phyloP scores from a whole-genome alignment of 2,888 invertebrate species.

The Callinectes sapidus region DNA sequence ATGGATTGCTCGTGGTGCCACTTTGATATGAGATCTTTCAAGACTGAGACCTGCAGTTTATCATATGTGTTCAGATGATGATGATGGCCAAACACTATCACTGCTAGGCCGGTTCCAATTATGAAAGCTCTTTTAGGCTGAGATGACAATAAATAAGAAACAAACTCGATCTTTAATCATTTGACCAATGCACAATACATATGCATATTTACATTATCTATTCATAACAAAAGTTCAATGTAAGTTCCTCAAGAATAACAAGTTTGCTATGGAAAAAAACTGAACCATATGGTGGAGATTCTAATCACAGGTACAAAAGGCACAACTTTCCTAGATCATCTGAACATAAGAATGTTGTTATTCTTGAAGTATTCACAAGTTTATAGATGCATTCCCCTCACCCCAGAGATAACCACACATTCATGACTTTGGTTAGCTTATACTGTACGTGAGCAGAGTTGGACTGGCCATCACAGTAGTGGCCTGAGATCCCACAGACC shows the following conservation, averaged over 20 bases:
- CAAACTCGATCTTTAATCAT: neutral
- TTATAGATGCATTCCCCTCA: neutral
- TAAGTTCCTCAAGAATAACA: neutral
- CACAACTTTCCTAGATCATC: neutral
- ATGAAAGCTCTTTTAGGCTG: neutral
- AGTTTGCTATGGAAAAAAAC: neutral
- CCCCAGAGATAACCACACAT: neutral
- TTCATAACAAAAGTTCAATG: neutral
- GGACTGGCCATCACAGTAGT: neutral
- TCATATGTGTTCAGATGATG: neutral
- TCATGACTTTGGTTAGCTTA: neutral
- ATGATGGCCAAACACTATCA: neutral
- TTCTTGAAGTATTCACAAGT: neutral
- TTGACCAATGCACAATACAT: neutral
- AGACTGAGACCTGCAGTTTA: neutral
- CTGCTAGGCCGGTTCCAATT: neutral
- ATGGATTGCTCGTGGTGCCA: neutral
- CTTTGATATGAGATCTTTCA: neutral
- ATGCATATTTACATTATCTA: neutral
- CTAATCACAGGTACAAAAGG: neutral
- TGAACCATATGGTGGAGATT: neutral
- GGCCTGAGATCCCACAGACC: conserved; percentile 19
- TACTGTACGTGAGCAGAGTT: conserved; percentile 26
- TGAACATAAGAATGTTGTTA: neutral
- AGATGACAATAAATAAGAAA: neutral